phyloP scores from a whole-genome alignment of 2,888 invertebrate species.

The Torymus aiolomorphi region DNA sequence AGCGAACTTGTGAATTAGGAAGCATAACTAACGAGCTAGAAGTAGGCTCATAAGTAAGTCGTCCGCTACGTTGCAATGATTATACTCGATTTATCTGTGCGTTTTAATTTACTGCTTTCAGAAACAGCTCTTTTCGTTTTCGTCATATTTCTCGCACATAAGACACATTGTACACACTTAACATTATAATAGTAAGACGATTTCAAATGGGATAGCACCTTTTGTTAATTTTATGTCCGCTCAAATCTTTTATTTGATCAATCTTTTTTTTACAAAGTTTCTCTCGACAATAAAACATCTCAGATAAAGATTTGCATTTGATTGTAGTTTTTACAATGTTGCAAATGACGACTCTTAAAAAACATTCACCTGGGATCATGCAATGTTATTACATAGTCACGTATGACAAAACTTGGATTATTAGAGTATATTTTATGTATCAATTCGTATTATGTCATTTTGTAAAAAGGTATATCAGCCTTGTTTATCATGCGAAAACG shows the following conservation, averaged over 20 bases:
- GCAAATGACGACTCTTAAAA: constrained; percentile 20
- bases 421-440: constrained; percentile 14
- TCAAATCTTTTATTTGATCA: constrained; percentile 23
- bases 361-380: constrained; percentile 11
- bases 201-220: constrained; percentile 51
- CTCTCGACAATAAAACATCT: constrained; percentile 23
- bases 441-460: constrained; percentile 19
- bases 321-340: constrained; percentile 20
- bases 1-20: constrained; percentile 68
- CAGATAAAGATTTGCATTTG: constrained; percentile 21
- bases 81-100: constrained; percentile 60
- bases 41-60: constrained; percentile 59
- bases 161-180: constrained; percentile 46
- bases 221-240: constrained; percentile 12
- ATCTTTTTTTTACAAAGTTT: constrained; percentile 35
- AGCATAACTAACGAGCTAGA: constrained; percentile 66
- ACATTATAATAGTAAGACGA: constrained; percentile 33
- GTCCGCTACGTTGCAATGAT: constrained; percentile 48
- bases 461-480: constrained; percentile 46
- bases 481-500: constrained; percentile 33
- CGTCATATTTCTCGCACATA: constrained; percentile 45
- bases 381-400: constrained; percentile 18
- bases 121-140: constrained; percentile 52
- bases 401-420: constrained; percentile 8
- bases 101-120: constrained; percentile 60